These are phyloP conservation scores for Otis tarda DNA, from an alignment of 2,113 vertebrate species.

Conservation along the genomic window DNA sequence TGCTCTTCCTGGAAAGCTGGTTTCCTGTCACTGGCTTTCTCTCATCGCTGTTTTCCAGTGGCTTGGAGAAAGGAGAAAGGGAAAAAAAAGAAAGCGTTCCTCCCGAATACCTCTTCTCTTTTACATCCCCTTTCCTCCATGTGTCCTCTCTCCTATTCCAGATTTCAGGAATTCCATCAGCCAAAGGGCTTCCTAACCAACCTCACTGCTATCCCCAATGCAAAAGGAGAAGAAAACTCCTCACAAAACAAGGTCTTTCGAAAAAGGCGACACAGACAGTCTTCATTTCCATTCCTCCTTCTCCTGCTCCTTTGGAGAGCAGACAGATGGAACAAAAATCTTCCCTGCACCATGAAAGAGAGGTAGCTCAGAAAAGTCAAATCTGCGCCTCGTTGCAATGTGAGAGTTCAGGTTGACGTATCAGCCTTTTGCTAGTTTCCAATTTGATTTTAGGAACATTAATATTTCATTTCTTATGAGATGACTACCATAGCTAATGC, in stretches of 20 bases:
- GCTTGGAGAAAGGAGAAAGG: conserved; percentile 22
- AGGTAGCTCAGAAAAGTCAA: not conserved
- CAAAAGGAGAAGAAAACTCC: not conserved
- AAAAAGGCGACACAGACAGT: not conserved
- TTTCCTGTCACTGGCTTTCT: conserved; percentile 52
- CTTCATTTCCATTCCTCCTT: not conserved
- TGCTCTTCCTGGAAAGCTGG: conserved; percentile 65
- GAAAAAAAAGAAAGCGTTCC: not conserved
- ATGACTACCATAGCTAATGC: not conserved
- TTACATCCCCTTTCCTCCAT: not conserved
- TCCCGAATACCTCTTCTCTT: conserved; percentile 9
- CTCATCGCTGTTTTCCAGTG: conserved; percentile 28
- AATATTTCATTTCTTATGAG: not conserved
- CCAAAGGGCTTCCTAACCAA: not conserved
- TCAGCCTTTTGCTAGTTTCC: not conserved
- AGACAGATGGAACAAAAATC: not conserved
- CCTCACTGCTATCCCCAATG: not conserved
- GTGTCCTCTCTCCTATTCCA: not conserved
- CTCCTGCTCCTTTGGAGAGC: not conserved
- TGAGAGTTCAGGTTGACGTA: not conserved
- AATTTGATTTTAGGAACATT: not conserved
- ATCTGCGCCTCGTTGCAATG: not conserved
- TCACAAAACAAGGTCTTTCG: not conserved
- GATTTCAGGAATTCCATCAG: not conserved
- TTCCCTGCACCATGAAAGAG: not conserved